A percentile compares a stretch with the other conserved stretches of the same genome.
Evolutionary conservation across 2,888 invertebrate species (phyloP).

Genomic region (Blastobasis adustella): DNA sequence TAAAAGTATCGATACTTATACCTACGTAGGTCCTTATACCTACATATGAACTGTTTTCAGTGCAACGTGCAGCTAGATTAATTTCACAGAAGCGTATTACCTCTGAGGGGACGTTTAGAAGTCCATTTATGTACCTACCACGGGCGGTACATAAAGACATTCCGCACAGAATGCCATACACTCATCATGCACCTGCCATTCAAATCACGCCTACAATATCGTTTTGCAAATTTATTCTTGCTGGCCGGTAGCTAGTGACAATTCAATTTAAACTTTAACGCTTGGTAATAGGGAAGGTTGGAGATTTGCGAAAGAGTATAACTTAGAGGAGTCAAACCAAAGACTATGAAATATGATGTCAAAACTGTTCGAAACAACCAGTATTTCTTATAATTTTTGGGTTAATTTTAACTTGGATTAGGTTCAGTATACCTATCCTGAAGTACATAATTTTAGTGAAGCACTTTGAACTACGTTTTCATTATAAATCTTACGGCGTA

Average conservation of each 20-base stretch:
- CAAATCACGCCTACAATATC: slow-evolving; percentile 26
- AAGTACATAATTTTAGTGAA: too few relatives aligned
- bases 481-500: too few relatives aligned
- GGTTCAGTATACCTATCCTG: too few relatives aligned
- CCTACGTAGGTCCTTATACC: too few relatives aligned
- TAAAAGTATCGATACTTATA: too few relatives aligned
- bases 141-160: slow-evolving; percentile 17
- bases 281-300: background rate
- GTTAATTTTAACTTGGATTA: slow-evolving; percentile 33
- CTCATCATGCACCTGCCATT: slow-evolving; percentile 30
- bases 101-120: background rate
- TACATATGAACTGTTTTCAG: too few relatives aligned
- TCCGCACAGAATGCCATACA: slow-evolving; percentile 14
- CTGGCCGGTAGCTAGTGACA: background rate
- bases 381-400: slow-evolving; percentile 14
- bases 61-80: too few relatives aligned
- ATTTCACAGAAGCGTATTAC: background rate
- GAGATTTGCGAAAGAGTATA: background rate
- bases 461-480: too few relatives aligned
- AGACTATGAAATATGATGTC: background rate
- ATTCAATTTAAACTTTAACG: background rate
- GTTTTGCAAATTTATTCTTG: background rate
- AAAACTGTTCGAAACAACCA: background rate
- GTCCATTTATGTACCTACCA: background rate
- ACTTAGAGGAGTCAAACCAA: background rate